Percentiles rank a stretch among this genome's conserved stretches.
phyloP scores from a whole-genome alignment of 2,888 invertebrate species.

The Drosophila paramelanica region DNA sequence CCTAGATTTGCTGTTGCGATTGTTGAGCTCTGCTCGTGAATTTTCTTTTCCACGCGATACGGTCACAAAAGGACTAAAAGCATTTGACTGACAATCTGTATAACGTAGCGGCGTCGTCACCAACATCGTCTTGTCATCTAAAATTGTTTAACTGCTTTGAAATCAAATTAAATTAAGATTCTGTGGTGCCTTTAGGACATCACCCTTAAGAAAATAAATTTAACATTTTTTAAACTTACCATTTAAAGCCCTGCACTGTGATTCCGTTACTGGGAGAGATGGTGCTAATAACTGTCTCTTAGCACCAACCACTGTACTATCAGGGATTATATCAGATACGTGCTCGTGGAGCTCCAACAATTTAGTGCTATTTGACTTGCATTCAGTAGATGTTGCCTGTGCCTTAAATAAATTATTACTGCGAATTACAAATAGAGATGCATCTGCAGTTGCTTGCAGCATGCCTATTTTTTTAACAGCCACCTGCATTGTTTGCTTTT shows the following conservation, averaged over 20 bases:
- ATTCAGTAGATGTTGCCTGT: slow-evolving; percentile 57
- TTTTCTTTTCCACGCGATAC: slow-evolving; percentile 86
- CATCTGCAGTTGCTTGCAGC: slow-evolving; percentile 10
- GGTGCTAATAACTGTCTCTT: slow-evolving; percentile 42
- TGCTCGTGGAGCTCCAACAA: slow-evolving; percentile 17
- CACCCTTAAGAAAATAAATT: too few relatives aligned
- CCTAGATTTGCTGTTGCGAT: slow-evolving; percentile 82
- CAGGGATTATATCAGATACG: slow-evolving; percentile 29
- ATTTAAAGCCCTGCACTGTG: neutral
- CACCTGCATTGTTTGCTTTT: slow-evolving; percentile 3
- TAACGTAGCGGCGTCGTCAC: slow-evolving; percentile 18
- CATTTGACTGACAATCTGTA: slow-evolving; percentile 57
- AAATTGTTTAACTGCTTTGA: neutral
- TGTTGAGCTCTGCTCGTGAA: slow-evolving; percentile 85
- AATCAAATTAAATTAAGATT: too few relatives aligned
- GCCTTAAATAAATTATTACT: slow-evolving; percentile 34
- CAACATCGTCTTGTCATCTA: slow-evolving; percentile 12
- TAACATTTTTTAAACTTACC: neutral
- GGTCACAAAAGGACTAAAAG: slow-evolving; percentile 86
- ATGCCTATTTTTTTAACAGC: slow-evolving; percentile 5
- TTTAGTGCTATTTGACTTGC: slow-evolving; percentile 18
- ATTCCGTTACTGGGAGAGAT: neutral
- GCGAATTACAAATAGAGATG: slow-evolving; percentile 32
- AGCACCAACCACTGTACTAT: slow-evolving; percentile 12
- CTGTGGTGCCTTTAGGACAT: too few relatives aligned